A percentile compares a stretch with the other conserved stretches of the same genome.
phyloP scores from a whole-genome alignment of 1,140 invertebrate genomes.

The Theocolax elegans region DNA sequence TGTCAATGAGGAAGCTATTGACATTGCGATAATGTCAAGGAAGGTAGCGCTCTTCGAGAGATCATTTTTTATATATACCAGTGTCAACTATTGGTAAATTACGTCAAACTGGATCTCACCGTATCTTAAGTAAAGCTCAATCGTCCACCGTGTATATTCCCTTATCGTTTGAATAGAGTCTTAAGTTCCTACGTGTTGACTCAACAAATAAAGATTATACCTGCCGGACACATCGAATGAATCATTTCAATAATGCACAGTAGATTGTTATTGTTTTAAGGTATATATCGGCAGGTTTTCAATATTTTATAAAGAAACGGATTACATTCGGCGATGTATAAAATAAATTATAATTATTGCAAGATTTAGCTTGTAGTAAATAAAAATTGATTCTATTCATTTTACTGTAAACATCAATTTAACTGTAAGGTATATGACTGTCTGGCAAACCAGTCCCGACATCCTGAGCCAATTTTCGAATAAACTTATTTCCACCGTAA shows the following conservation, averaged over 20 bases:
- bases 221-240: neutral
- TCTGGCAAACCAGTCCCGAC: neutral
- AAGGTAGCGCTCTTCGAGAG: neutral
- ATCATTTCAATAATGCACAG: neutral
- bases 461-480: neutral
- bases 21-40: conserved; percentile 47
- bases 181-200: no score
- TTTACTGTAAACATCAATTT: no score
- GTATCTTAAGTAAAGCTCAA: conserved; percentile 31
- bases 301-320: no score
- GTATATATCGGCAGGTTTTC: no score
- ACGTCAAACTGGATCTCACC: neutral
- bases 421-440: no score
- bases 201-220: conserved; percentile 22
- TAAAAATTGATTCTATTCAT: no score
- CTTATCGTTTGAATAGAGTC: no score
- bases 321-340: no score
- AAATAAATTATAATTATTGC: no score
- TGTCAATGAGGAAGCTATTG: conserved; percentile 52
- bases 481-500: neutral
- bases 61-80: conserved; percentile 9
- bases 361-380: no score
- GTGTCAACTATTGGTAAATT: conserved; percentile 22
- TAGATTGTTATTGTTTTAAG: neutral
- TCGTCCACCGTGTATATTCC: neutral